Conservation (phyloP, 2,888 invertebrate genomes). For the Leptopilina myrica region DNA sequence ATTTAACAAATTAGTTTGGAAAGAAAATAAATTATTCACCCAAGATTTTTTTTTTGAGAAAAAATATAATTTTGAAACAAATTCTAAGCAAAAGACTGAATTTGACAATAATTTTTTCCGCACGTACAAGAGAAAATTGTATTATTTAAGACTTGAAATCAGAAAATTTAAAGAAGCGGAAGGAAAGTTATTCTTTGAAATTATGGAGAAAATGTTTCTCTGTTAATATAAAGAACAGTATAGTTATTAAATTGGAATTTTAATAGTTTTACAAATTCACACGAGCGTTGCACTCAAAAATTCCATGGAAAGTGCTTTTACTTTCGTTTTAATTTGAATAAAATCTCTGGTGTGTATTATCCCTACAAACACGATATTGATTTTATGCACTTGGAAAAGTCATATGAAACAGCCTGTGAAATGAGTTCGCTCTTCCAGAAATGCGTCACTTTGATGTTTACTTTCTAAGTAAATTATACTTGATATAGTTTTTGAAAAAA, state of each 20-base stretch:
- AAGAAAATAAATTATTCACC: no score
- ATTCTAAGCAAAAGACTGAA: neutral
- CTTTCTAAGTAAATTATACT: constrained; percentile 8
- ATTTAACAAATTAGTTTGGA: neutral
- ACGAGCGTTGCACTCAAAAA: constrained; percentile 21
- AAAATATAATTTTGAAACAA: no score
- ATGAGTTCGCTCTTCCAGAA: neutral
- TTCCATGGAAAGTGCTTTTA: constrained; percentile 33
- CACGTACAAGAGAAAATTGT: neutral
- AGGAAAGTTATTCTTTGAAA: constrained; percentile 16
- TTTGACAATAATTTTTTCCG: neutral
- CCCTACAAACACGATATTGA: constrained; percentile 2
- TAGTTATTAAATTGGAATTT: constrained; percentile 14
- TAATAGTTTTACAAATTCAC: constrained; percentile 5
- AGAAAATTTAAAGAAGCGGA: neutral
- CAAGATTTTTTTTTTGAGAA: no score
- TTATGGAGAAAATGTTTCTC: neutral
- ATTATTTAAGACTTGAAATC: constrained; percentile 8
- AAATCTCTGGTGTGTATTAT: constrained; percentile 22
- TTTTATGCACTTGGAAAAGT: constrained; percentile 26
- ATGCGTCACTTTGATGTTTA: neutral
- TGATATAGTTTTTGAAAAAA: neutral
- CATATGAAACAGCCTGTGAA: constrained; percentile 24
- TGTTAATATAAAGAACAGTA: neutral
- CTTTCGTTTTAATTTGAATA: constrained; percentile 32